Evolutionary conservation across 2,113 vertebrate genomes (phyloP), one percentile per base, ranked within the genome.

Genomic region (Indicator indicator): DNA sequence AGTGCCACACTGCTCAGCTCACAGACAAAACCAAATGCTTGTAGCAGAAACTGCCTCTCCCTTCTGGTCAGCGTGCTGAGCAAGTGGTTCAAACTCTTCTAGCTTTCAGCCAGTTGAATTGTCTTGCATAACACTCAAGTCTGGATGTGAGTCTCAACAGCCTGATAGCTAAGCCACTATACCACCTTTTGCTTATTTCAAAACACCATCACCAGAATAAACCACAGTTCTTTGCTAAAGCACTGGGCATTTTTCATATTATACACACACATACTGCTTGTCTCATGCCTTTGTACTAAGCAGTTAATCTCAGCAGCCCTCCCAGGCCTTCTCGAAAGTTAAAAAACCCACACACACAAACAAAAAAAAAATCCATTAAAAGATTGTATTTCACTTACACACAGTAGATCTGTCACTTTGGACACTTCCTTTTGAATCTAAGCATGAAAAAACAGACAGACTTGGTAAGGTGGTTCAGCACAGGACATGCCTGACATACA

Each of bases 11-110:
- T 1, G 7, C 54, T 46, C 33, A 20, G 0, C 36, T 14, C 26
- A 10, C 21, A 12, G 18, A 4, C 28, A 32, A 28, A 55, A 19
- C 12, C 1, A 9, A 40, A n/a, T 0, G 11, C 62, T 30, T 4
- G 12, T 6, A 48, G 71, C 32, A 48, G 19, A 56, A 60, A 18
- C 26, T 24, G 19, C 1, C 19, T 23, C 24, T 83, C 60, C 24
- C 32, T 70, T 44, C 89, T 10, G 40, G 15, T 26, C 74, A 80
- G 68, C 16, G 0, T 3, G 30, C 5, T 16, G 9, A n/a, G n/a
- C 4, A 17, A 68, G 7, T 3, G 33, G 23, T 56, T 58, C 40
- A 56, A 54, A 40, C 4, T 46, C 36, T 40, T 33, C 48, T 17
- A 9, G 23, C 33, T 26, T 56, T 16, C 9, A 50, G 33, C 1